These are phyloP conservation scores for Dusona sp. DNA, from an alignment of 2,888 invertebrate genomes.

Conservation along the genomic window DNA sequence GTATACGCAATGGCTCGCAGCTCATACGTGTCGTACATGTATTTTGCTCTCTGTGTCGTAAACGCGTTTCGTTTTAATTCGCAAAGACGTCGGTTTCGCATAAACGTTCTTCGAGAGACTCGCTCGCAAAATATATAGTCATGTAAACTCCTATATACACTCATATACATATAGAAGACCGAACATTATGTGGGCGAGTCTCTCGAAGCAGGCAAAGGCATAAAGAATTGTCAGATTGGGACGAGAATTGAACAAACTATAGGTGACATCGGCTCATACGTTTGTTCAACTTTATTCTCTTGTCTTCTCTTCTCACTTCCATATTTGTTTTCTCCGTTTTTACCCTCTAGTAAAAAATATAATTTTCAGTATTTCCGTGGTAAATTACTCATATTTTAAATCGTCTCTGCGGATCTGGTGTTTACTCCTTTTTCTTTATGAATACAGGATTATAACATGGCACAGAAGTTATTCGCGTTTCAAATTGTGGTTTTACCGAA, in stretches of 20 bases:
- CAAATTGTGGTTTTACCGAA: background rate
- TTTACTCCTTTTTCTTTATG: background rate
- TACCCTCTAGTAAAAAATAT: background rate
- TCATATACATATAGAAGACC: slow-evolving; percentile 28
- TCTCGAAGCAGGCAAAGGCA: slow-evolving; percentile 42
- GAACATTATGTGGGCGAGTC: slow-evolving; percentile 44
- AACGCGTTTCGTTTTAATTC: slow-evolving; percentile 64
- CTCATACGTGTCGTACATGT: slow-evolving; percentile 9
- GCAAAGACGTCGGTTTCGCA: slow-evolving; percentile 64
- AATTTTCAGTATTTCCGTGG: background rate
- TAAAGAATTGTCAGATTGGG: slow-evolving; percentile 62
- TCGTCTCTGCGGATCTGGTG: background rate
- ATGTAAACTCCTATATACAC: background rate
- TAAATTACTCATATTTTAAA: background rate
- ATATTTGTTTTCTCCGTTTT: background rate
- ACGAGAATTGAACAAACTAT: slow-evolving; percentile 66
- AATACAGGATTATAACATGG: too few relatives aligned
- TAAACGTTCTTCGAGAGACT: slow-evolving; percentile 49
- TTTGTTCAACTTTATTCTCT: slow-evolving; percentile 41
- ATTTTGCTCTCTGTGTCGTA: slow-evolving; percentile 55
- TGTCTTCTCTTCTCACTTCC: background rate
- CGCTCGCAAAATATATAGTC: slow-evolving; percentile 29
- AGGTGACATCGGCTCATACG: slow-evolving; percentile 69
- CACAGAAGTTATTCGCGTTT: background rate
- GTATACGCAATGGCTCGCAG: slow-evolving; percentile 1